A percentile compares a stretch with the other conserved stretches of the same genome.
These are phyloP conservation scores for Perognathus longimembris DNA, from an alignment of 2,113 vertebrate species.

Conservation along the genomic window DNA sequence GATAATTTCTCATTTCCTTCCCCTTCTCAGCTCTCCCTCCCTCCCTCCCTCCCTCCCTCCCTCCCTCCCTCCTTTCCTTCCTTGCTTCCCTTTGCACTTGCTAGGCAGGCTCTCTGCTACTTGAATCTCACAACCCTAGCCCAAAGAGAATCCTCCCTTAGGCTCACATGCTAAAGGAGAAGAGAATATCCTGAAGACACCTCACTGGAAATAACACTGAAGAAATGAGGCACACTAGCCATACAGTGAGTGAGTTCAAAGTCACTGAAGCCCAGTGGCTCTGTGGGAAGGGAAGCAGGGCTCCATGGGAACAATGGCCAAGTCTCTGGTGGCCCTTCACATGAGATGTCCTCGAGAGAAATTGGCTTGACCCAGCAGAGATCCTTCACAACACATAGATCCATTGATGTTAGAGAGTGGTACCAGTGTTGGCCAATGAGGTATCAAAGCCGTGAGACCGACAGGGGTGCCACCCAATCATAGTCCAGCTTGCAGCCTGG, in stretches of 20 bases:
- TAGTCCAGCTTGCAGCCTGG: background rate
- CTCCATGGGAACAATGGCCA: background rate
- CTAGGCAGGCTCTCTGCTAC: no score
- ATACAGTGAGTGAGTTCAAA: background rate
- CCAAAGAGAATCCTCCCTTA: background rate
- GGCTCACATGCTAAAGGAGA: background rate
- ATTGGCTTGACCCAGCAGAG: background rate
- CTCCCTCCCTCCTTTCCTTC: no score
- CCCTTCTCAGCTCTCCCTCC: no score
- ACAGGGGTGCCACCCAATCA: background rate
- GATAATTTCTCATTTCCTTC: no score
- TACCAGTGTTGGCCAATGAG: background rate
- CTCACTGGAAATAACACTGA: background rate
- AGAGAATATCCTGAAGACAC: background rate
- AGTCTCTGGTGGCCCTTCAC: background rate
- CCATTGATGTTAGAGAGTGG: background rate
- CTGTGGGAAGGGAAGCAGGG: background rate
- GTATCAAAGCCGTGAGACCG: background rate
- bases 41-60: no score
- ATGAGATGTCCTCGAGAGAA: background rate
- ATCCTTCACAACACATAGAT: background rate
- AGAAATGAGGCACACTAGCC: background rate
- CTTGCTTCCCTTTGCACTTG: no score
- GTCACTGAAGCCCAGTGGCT: background rate
- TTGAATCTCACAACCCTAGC: no score